Evolutionary conservation across 2,888 invertebrate genomes (phyloP).

Genomic region (Harpagoxenus sublaevis): DNA sequence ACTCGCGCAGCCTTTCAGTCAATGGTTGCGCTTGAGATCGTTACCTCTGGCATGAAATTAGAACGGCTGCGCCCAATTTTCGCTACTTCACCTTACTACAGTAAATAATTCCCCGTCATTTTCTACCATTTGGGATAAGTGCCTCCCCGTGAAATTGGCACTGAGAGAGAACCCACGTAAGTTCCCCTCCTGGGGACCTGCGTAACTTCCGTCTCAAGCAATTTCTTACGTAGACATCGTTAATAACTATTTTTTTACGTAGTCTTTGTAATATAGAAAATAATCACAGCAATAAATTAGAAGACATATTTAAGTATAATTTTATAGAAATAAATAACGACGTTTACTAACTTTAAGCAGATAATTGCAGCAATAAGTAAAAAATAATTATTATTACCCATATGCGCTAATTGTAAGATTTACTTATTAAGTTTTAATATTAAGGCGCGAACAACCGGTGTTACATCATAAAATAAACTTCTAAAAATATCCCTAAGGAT

Average conservation of each 20-base stretch:
- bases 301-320: neutral
- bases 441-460: neutral
- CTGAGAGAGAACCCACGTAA: constrained; percentile 61
- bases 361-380: neutral
- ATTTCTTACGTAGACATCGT: constrained; percentile 15
- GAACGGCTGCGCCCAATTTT: constrained; percentile 77
- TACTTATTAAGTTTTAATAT: neutral
- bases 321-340: neutral
- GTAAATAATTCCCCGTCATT: constrained; percentile 80
- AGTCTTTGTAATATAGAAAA: constrained; percentile 1
- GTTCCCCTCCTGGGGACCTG: constrained; percentile 25
- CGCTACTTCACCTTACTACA: constrained; percentile 74
- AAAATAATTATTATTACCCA: neutral
- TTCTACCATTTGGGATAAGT: constrained; percentile 76
- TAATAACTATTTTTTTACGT: constrained; percentile 13
- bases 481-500: neutral
- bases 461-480: neutral
- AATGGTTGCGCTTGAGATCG: constrained; percentile 61
- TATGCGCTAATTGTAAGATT: neutral
- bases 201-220: constrained; percentile 20
- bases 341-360: neutral
- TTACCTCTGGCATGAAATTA: constrained; percentile 79
- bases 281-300: neutral
- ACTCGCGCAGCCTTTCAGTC: constrained; percentile 60
- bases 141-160: constrained; percentile 74